These are phyloP conservation scores for Notodonta dromedarius DNA, from an alignment of 2,888 invertebrate species.

Conservation along the genomic window DNA sequence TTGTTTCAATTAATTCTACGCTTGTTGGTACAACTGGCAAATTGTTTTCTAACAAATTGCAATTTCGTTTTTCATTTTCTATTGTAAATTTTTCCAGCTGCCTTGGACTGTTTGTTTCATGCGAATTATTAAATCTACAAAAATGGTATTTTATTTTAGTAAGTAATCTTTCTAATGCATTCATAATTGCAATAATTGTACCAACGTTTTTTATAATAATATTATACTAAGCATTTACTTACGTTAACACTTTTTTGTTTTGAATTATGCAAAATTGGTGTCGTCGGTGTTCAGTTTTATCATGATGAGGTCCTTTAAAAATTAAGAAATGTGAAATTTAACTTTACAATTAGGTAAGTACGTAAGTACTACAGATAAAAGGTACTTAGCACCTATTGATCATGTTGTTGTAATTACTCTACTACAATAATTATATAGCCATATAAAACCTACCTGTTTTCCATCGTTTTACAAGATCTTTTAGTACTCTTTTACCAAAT, in stretches of 20 bases:
- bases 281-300: constrained; percentile 9
- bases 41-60: constrained; percentile 8
- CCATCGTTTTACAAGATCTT: constrained; percentile 49
- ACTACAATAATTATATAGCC: background rate
- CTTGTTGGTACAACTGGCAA: constrained; percentile 9
- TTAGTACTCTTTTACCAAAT: constrained; percentile 65
- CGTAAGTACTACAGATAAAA: too few relatives aligned
- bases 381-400: too few relatives aligned
- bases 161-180: too few relatives aligned
- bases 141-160: background rate
- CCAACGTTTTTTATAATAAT: too few relatives aligned
- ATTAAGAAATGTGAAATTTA: background rate
- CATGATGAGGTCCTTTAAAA: background rate
- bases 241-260: constrained; percentile 27
- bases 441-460: constrained; percentile 38
- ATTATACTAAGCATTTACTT: constrained; percentile 14
- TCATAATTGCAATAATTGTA: too few relatives aligned
- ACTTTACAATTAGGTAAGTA: too few relatives aligned
- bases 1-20: constrained; percentile 11
- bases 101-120: background rate
- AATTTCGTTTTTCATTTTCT: constrained; percentile 5
- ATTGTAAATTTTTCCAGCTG: background rate
- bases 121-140: constrained; percentile 20
- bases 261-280: constrained; percentile 6
- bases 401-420: background rate